A percentile compares a stretch with the other conserved stretches of the same genome.
Conservation (phyloP, 2,888 invertebrate species). For the Blera fallax region DNA sequence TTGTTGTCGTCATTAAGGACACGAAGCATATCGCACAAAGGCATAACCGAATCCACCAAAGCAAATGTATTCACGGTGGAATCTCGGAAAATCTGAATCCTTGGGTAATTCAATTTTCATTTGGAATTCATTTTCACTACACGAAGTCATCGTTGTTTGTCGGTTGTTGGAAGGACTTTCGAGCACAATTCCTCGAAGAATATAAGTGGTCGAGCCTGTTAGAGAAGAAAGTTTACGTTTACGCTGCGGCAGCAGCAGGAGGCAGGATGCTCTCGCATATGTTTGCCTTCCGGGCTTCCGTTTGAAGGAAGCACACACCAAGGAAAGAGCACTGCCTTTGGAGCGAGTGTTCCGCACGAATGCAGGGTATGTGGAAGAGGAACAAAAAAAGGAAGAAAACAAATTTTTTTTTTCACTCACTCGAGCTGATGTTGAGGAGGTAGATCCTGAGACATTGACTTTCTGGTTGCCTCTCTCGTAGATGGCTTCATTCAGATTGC, state of each 20-base stretch:
- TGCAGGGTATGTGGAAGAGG: not conserved
- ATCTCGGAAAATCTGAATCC: constrained; percentile 53
- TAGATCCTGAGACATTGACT: constrained; percentile 26
- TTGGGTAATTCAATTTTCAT: constrained; percentile 68
- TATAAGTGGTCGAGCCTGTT: constrained; percentile 43
- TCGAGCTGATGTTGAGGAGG: too few relatives aligned
- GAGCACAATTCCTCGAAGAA: not conserved
- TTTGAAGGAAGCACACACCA: constrained; percentile 4
- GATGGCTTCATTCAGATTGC: constrained; percentile 65
- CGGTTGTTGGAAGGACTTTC: constrained; percentile 1
- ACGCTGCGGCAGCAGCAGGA: not conserved
- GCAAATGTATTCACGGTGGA: constrained; percentile 16
- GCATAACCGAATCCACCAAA: not conserved
- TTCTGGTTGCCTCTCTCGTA: constrained; percentile 28
- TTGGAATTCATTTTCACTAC: constrained; percentile 48
- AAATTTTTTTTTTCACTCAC: not conserved
- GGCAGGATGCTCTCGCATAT: constrained; percentile 52
- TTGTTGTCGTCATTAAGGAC: not conserved
- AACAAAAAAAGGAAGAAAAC: not conserved
- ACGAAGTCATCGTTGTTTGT: not conserved
- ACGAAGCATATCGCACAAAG: too few relatives aligned
- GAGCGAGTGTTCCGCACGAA: constrained; percentile 10
- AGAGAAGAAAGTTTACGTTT: constrained; percentile 1
- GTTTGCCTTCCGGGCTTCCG: constrained; percentile 49
- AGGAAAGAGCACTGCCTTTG: not conserved